Conservation (phyloP, 2,888 invertebrate species). For the Hylaea fasciaria region DNA sequence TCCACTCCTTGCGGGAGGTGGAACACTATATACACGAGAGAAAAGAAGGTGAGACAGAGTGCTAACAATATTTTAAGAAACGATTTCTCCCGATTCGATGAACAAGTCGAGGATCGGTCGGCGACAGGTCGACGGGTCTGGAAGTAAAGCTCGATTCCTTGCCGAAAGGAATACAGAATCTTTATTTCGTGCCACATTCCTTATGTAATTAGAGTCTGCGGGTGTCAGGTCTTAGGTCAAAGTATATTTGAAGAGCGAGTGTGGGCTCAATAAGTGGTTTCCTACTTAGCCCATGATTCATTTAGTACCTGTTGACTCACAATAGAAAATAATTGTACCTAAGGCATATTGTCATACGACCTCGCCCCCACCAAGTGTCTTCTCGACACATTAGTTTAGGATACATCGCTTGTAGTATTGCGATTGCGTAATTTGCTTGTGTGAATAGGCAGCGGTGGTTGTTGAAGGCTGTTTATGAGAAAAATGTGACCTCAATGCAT, state of each 20-base stretch:
- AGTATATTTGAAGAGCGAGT: conserved; percentile 44
- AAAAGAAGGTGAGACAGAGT: conserved; percentile 80
- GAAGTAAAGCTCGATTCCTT: conserved; percentile 71
- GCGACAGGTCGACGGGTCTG: neutral
- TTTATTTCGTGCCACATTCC: conserved; percentile 53
- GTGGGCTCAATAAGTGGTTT: conserved; percentile 62
- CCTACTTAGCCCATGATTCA: conserved; percentile 67
- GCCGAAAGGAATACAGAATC: conserved; percentile 59
- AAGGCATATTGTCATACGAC: conserved; percentile 62
- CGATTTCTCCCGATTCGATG: conserved; percentile 37
- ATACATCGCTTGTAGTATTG: conserved; percentile 59
- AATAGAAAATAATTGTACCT: conserved; percentile 58
- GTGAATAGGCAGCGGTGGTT: conserved; percentile 55
- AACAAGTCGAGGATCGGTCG: conserved; percentile 16
- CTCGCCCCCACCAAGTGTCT: conserved; percentile 68
- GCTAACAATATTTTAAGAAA: conserved; percentile 56
- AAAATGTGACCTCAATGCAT: conserved; percentile 66
- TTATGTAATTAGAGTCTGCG: conserved; percentile 25
- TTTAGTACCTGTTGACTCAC: conserved; percentile 52
- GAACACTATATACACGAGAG: conserved; percentile 79
- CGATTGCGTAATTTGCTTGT: conserved; percentile 58
- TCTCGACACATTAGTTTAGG: conserved; percentile 57
- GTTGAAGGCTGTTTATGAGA: conserved; percentile 69
- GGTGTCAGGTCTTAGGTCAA: conserved; percentile 54
- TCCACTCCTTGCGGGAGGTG: conserved; percentile 73